phyloP scores from a whole-genome alignment of 2,888 invertebrate species.

The Eupithecia pulchellata region DNA sequence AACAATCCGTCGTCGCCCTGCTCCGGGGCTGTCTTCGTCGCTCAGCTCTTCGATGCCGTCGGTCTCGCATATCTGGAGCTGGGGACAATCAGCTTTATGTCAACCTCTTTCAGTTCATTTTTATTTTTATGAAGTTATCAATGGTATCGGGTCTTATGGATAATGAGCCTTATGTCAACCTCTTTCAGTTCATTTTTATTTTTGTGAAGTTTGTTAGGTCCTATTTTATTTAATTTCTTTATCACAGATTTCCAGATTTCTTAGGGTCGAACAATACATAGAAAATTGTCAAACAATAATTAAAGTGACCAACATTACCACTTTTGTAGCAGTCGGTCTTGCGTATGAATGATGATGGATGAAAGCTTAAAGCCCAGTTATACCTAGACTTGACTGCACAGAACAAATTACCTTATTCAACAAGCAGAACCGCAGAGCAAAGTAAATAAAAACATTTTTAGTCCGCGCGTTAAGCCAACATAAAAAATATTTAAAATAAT shows the following conservation, averaged over 20 bases:
- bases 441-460: background rate
- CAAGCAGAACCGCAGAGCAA: background rate
- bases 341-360: background rate
- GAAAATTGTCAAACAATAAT: too few relatives aligned
- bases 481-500: conserved; percentile 37
- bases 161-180: conserved; percentile 1
- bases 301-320: too few relatives aligned
- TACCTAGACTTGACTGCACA: background rate
- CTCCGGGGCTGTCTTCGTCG: conserved; percentile 88
- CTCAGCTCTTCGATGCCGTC: conserved; percentile 89
- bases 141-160: too few relatives aligned
- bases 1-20: conserved; percentile 89
- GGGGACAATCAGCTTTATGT: conserved; percentile 36
- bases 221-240: too few relatives aligned
- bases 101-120: background rate
- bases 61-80: conserved; percentile 92
- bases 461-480: background rate
- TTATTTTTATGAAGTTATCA: background rate
- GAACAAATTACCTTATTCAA: background rate
- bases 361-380: background rate
- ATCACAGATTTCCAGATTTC: too few relatives aligned
- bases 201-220: background rate
- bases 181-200: background rate
- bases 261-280: too few relatives aligned
- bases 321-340: background rate